Evolutionary conservation across 2,113 vertebrate species (phyloP).

Genomic region (Amia ocellicauda): DNA sequence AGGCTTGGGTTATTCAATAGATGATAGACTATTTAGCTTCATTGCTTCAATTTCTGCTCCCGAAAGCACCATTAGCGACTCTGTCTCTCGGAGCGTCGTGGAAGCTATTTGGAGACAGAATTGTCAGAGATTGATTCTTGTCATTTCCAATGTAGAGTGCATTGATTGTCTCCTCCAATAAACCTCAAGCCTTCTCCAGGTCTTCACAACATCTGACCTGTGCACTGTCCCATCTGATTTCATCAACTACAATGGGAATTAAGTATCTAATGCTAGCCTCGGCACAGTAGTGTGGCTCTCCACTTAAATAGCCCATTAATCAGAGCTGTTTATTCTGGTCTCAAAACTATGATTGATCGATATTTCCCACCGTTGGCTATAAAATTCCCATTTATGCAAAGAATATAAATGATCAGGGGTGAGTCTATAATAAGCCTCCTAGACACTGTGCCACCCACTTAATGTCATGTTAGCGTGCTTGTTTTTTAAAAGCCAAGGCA

Average conservation of each 20-base stretch:
- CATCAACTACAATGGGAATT: constrained; percentile 26
- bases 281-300: constrained; percentile 15
- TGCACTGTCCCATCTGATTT: constrained; percentile 19
- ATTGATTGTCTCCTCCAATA: constrained; percentile 21
- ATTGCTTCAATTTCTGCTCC: neutral
- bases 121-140: constrained; percentile 18
- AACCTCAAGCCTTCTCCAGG: constrained; percentile 1
- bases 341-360: constrained; percentile 22
- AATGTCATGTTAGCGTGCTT: neutral
- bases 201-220: constrained; percentile 15
- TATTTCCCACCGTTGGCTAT: neutral
- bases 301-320: constrained; percentile 7
- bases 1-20: neutral
- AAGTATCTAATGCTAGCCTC: constrained; percentile 8
- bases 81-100: neutral
- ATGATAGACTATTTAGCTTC: neutral
- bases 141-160: constrained; percentile 13
- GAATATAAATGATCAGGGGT: neutral
- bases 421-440: neutral
- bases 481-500: too few species aligned
- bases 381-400: constrained; percentile 8
- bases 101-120: constrained; percentile 4
- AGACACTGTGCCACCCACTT: neutral
- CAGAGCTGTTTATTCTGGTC: constrained; percentile 22
- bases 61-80: neutral